Evolutionary conservation across 2,113 vertebrate genomes (phyloP), one percentile per base, ranked within the genome.

Genomic region (Cichladusa arquata): DNA sequence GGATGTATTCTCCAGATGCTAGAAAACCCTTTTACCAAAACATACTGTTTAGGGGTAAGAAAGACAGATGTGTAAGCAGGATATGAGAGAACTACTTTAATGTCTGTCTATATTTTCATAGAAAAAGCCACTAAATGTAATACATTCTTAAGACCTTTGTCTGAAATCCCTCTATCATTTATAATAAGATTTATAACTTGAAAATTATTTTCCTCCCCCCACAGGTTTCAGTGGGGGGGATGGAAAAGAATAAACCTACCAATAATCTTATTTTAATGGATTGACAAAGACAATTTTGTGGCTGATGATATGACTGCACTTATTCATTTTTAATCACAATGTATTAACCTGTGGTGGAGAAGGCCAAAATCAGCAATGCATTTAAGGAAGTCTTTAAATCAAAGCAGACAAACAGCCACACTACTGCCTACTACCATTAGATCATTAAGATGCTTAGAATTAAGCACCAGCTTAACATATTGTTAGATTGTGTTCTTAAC

Each of bases 311-410:
- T 17, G 66, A 76, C 67, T 57, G 36, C 84, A 60, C 86, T 92
- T 83, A 93, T 90, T 86, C 11, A 95, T 96, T 95, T 95, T 96
- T 95, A 93, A 94, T 94, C 72, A 67, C 87, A 88, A 84, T 65
- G 28, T 93, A 83, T 92, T 95, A 96, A 95, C 88, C 82, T 96
- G 48, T 61, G 70, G 86, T 65, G 53, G 25, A 84, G 56, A 71
- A 92, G 78, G 80, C 72, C 60, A 67, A 77, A 88, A 64, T 67
- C 76, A 84, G 88, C 60, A 92, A 53, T 42, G 80, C 82, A 92
- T 93, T 95, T 92, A 92, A 90, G 85, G 64, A 92, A 93, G 73
- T 76, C 82, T 92, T 96, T 90, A 94, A 95, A 92, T 92, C 92
- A 92, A 81, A 94, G 72, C 71, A 92, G 89, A 77, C 62, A 87